Conservation (phyloP, 2,888 invertebrate genomes). For the Arenicola marina region DNA sequence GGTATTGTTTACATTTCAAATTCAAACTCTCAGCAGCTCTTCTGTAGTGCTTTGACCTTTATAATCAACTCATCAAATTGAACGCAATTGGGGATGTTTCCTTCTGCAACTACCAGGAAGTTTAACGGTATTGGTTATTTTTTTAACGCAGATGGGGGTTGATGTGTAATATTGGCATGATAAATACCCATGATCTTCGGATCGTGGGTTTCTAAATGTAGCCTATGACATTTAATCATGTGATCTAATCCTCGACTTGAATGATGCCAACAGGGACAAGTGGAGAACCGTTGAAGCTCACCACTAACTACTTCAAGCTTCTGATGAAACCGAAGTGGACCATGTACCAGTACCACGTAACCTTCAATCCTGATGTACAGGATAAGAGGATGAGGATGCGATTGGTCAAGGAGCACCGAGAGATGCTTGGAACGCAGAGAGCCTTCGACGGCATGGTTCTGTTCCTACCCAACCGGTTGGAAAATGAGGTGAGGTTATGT, state of each 20-base stretch:
- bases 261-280: neutral
- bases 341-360: conserved; percentile 52
- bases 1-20: neutral
- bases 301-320: neutral
- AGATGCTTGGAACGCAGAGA: conserved; percentile 41
- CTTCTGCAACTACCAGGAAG: neutral
- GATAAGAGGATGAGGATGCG: conserved; percentile 43
- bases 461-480: conserved; percentile 46
- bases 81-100: too few relatives aligned
- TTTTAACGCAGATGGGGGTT: too few relatives aligned
- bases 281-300: neutral
- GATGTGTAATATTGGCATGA: too few relatives aligned
- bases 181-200: too few relatives aligned
- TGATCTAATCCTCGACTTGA: neutral
- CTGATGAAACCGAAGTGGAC: neutral
- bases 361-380: conserved; percentile 52
- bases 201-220: too few relatives aligned
- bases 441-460: conserved; percentile 58
- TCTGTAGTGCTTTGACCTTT: neutral
- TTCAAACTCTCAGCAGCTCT: neutral
- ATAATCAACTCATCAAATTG: too few relatives aligned
- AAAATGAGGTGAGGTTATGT: conserved; percentile 36
- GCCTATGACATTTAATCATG: too few relatives aligned
- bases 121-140: too few relatives aligned
- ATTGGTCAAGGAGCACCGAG: conserved; percentile 44